Evolutionary conservation across 1,140 invertebrate genomes (phyloP), one percentile per base, ranked within the genome.

Genomic region (Zaprionus kolodkinae): DNA sequence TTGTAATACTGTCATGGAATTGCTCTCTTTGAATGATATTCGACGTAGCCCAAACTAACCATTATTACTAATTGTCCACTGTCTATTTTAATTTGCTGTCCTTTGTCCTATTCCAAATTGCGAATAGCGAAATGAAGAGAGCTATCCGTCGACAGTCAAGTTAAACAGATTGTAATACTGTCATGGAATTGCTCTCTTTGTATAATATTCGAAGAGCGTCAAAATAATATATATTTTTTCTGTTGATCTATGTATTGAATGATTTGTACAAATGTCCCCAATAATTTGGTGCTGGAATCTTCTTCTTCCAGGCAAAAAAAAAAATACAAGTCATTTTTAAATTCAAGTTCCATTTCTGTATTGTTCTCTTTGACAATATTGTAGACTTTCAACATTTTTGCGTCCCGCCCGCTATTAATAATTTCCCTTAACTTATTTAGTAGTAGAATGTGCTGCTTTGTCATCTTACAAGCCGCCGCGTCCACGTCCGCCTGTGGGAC

Each of bases 101-200:
- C 10, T 9, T 70, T 69, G 77, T 88, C 77, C 60, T 70, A 40
- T 54, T 25, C 63, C 56, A 57, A 56, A 73, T 57, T 45, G 52
- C 91, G 91, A 94, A 94, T 93, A 92, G 92, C 93, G 93, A 93
- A 94, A 94, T 94, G 92, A 95, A 95, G 94, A 95, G 94, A 95
- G 94, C 94, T 94, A 94, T 94, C 94, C 94, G 94, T 94, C 94
- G 94, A 95, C 94, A 95, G 94, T 95, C 94, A 91, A 93, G 94
- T 77, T 81, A 70, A 48, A 72, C 74, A 40, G 40, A 90, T 90
- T 93, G 91, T 93, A 93, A 93, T 94, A 94, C 94, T 94, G 94
- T 94, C 94, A 94, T 94, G 94, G 94, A 94, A 94, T 94, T 94
- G 94, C 94, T 94, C 94, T 94, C 94, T 95, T 95, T 94, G 94